Evolutionary conservation across 1,140 invertebrate species (phyloP).

Genomic region (Caerostris darwini): DNA sequence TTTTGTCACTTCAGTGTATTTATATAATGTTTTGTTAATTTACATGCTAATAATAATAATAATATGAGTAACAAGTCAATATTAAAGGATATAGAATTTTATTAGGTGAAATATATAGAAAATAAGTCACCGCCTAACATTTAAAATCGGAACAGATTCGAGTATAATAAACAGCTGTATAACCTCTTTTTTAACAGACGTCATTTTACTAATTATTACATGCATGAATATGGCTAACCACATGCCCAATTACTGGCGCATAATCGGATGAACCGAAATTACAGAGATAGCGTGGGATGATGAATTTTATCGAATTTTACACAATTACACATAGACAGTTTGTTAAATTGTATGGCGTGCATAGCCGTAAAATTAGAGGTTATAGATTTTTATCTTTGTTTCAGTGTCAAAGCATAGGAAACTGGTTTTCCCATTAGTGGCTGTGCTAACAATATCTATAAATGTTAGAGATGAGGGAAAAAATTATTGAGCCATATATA

Average conservation of each 20-base stretch:
- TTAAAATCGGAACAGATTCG: no score
- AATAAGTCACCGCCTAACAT: no score
- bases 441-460: neutral
- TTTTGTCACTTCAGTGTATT: no score
- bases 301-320: neutral
- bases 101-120: no score
- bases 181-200: neutral
- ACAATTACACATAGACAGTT: neutral
- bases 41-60: no score
- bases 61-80: no score
- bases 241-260: neutral
- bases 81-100: no score
- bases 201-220: neutral
- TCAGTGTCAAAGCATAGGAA: neutral
- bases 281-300: neutral
- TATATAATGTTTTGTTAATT: no score
- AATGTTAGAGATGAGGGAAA: neutral
- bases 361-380: constrained; percentile 1
- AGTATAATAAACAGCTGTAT: no score
- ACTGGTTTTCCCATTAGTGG: neutral
- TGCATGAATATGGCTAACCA: neutral
- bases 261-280: neutral
- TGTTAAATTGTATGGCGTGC: neutral
- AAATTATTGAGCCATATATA: neutral
- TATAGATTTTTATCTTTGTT: neutral